Base-by-base conservation (phyloP, 2,113 vertebrate species). In the Otis tarda region DNA sequence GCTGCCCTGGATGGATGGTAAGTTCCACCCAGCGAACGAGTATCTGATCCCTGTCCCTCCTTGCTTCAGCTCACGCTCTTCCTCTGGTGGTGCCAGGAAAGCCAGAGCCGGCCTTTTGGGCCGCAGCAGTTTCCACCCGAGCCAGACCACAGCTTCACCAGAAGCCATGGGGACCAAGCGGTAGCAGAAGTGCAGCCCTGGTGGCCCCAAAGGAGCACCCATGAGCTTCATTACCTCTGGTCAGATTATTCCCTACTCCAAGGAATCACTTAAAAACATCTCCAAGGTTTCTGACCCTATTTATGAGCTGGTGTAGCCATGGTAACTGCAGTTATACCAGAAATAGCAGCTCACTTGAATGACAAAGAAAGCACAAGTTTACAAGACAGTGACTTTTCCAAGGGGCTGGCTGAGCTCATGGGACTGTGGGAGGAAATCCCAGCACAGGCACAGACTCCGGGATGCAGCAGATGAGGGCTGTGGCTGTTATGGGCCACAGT, bases 341-440 rank as follows among this genome's bases (percentile, higher is more conserved):
- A 95, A 96, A 96, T 96, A 97, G 92, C 78, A 86, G 47, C 57
- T 85, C 59, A 55, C 83, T 89, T 80, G 83, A 80, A 91, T 77
- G 86, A 95, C 94, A 96, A 92, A 94, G 83, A 89, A 94, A 93
- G 89, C 89, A 96, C 31, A 84, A 93, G 91, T 96, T 94, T 96
- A 96, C 70, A 94, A 92, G 94, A 76, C 39, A 67, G 45, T 69
- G 88, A 84, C 90, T 96, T 94, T 94, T 96, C 81, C 81, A 76
- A 73, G 81, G 75, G 61, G 87, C 87, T 84, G 78, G 50, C 61
- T 87, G 86, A 79, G 73, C 85, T 89, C 74, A 35, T 92, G 88
- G 79, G 92, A 88, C 88, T 71, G 88, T 75, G 83, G 95, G 90
- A 96, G 86, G 73, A 93, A 94, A 96, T 92, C 90, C 90, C 79